Conservation (phyloP, 2,888 invertebrate species). For the Allacma fusca region DNA sequence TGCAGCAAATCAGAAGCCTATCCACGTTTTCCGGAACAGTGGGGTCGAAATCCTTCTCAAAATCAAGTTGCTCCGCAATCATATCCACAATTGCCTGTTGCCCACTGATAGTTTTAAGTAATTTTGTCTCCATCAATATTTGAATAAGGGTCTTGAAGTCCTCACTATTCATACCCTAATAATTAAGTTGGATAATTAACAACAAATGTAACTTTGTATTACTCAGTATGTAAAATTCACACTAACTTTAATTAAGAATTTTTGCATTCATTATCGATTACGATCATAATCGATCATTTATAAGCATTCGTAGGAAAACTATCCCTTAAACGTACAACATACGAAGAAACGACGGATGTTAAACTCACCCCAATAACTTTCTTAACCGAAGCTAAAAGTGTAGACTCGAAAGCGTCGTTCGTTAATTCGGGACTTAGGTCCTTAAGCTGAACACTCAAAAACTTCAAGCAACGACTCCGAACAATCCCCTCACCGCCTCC, state of each 20-base stretch:
- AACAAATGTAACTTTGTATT: too few relatives aligned
- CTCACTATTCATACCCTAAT: slow-evolving; percentile 86
- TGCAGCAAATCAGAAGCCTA: slow-evolving; percentile 83
- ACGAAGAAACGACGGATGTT: too few relatives aligned
- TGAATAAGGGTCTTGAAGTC: slow-evolving; percentile 92
- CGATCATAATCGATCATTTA: too few relatives aligned
- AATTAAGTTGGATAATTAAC: slow-evolving; percentile 24
- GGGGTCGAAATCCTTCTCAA: slow-evolving; percentile 69
- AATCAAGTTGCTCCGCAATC: slow-evolving; percentile 84
- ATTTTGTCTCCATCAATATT: slow-evolving; percentile 80
- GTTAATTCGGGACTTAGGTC: slow-evolving; percentile 79
- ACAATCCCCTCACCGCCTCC: slow-evolving; percentile 76
- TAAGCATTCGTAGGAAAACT: too few relatives aligned
- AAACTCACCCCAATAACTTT: slow-evolving; percentile 79
- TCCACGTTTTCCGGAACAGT: slow-evolving; percentile 69
- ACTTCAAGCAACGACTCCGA: slow-evolving; percentile 86
- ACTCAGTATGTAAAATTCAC: too few relatives aligned
- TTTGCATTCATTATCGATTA: too few relatives aligned
- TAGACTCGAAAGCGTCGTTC: slow-evolving; percentile 84
- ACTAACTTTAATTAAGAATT: too few relatives aligned
- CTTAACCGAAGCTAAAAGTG: slow-evolving; percentile 82
- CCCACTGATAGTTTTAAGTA: slow-evolving; percentile 82
- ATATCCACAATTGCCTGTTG: slow-evolving; percentile 87
- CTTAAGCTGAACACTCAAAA: slow-evolving; percentile 83
- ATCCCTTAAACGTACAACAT: too few relatives aligned